phyloP scores from a whole-genome alignment of 2,113 vertebrate genomes.

The Orycteropus afer region DNA sequence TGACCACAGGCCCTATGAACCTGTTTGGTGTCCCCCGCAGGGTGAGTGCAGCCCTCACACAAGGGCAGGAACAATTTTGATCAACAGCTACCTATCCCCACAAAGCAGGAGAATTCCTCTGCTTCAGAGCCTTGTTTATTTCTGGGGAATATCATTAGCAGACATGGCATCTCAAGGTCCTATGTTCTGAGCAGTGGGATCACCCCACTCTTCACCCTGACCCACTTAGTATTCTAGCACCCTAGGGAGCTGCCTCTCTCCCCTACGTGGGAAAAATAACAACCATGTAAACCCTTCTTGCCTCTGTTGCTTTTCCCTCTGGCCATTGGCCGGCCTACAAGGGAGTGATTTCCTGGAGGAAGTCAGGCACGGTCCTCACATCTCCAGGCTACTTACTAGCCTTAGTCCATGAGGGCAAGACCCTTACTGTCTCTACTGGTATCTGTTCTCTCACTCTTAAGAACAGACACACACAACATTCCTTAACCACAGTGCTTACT shows the following conservation, averaged over 20 bases:
- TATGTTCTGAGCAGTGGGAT: neutral
- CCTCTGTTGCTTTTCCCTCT: neutral
- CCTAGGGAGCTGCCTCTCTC: neutral
- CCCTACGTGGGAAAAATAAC: neutral
- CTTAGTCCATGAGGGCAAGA: too few species aligned
- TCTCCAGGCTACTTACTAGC: neutral
- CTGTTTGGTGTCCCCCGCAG: fast-evolving
- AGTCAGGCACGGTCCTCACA: neutral
- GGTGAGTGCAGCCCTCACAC: neutral
- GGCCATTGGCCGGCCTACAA: neutral
- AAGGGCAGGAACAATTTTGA: neutral
- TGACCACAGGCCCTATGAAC: fast-evolving
- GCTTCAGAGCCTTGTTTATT: neutral
- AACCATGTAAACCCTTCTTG: neutral
- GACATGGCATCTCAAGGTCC: neutral
- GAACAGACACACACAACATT: neutral
- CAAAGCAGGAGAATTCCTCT: neutral
- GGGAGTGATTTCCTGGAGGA: neutral
- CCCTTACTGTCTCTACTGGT: neutral
- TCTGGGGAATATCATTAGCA: neutral
- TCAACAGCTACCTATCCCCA: slow-evolving; percentile 36
- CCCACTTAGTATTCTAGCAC: neutral
- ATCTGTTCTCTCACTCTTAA: neutral
- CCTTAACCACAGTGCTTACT: neutral
- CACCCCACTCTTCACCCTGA: neutral